These are phyloP conservation scores for Sarcophaga carnaria DNA, from an alignment of 2,888 invertebrate genomes.

Conservation along the genomic window DNA sequence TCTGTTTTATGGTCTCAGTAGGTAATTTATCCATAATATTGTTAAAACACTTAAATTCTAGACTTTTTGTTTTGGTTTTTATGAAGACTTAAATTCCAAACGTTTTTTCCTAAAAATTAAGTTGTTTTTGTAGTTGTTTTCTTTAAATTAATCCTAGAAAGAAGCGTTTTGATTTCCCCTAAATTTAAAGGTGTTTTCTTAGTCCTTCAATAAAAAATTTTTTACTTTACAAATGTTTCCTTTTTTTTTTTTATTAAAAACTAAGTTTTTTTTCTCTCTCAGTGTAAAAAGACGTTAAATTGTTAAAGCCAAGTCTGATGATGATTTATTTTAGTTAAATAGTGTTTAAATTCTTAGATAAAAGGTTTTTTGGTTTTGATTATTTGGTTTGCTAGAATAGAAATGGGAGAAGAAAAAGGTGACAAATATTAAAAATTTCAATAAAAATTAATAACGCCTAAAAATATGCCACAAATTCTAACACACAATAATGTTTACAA, in stretches of 20 bases:
- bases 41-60: slow-evolving; percentile 23
- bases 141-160: slow-evolving; percentile 61
- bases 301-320: slow-evolving; percentile 46
- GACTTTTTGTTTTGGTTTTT: slow-evolving; percentile 27
- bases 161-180: slow-evolving; percentile 71
- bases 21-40: slow-evolving; percentile 69
- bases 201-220: slow-evolving; percentile 38
- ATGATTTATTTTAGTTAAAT: neutral
- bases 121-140: slow-evolving; percentile 47
- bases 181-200: slow-evolving; percentile 54
- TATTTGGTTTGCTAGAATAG: slow-evolving; percentile 36
- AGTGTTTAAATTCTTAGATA: slow-evolving; percentile 24
- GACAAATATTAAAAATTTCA: neutral
- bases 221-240: slow-evolving; percentile 33
- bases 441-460: neutral
- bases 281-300: slow-evolving; percentile 25
- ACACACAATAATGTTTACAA: too few relatives aligned
- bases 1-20: slow-evolving; percentile 22
- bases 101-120: slow-evolving; percentile 30
- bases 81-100: slow-evolving; percentile 32
- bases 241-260: slow-evolving; percentile 34
- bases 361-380: slow-evolving; percentile 3
- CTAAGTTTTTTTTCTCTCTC: slow-evolving; percentile 2
- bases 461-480: slow-evolving; percentile 46
- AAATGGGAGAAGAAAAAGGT: slow-evolving; percentile 17